These are phyloP conservation scores for Willowsia nigromaculata DNA, from an alignment of 2,888 invertebrate genomes.

Conservation along the genomic window DNA sequence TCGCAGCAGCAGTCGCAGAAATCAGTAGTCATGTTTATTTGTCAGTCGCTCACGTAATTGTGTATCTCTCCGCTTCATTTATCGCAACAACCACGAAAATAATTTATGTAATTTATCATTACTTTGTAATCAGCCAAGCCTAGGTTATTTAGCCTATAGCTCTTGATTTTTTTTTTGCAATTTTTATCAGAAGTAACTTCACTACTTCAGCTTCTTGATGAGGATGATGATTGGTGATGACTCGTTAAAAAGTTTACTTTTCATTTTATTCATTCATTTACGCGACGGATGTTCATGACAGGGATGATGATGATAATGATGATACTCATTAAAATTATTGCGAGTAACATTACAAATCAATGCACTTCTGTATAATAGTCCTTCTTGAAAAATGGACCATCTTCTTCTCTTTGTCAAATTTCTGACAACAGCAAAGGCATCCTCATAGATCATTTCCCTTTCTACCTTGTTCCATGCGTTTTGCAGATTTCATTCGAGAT, in stretches of 20 bases:
- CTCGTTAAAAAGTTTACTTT: conserved; percentile 57
- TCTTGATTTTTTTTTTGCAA: conserved; percentile 1
- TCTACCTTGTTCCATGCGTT: background rate
- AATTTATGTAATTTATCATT: conserved; percentile 53
- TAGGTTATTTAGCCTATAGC: background rate
- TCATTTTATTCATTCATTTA: conserved; percentile 46
- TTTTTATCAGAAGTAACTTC: background rate
- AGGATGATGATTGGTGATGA: conserved; percentile 51
- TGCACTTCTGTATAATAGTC: too few relatives aligned
- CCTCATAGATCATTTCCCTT: conserved; percentile 38
- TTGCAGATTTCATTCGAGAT: background rate
- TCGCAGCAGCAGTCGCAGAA: background rate
- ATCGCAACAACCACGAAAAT: background rate
- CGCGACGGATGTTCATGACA: background rate
- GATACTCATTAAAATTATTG: conserved; percentile 35
- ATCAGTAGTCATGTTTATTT: background rate
- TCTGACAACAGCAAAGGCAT: conserved; percentile 12
- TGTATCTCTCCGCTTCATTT: conserved; percentile 31
- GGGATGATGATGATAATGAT: background rate
- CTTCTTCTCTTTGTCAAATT: conserved; percentile 29
- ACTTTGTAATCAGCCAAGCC: conserved; percentile 43
- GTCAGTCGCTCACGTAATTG: conserved; percentile 51
- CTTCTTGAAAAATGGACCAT: background rate
- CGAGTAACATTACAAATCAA: conserved; percentile 8
- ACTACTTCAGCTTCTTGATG: conserved; percentile 28